These are phyloP conservation scores for Pao palembangensis DNA, from an alignment of 2,113 vertebrate genomes.

Conservation along the genomic window DNA sequence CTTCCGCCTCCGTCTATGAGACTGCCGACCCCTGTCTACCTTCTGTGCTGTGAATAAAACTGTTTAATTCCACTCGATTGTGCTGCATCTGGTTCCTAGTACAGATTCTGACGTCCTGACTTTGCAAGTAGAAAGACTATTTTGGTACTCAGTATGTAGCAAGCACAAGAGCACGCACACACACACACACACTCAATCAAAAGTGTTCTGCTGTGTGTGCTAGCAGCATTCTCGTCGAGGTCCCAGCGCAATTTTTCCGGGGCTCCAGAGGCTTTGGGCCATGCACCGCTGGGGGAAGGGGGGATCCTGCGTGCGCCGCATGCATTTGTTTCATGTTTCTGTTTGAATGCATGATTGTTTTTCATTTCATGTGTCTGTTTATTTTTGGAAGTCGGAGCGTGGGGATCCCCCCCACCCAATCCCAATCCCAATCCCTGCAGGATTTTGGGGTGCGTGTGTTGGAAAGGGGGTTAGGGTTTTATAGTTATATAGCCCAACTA, in stretches of 20 bases:
- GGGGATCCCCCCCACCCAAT: constrained; percentile 10
- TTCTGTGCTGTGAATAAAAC: too few species aligned
- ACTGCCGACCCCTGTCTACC: too few species aligned
- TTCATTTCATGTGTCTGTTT: constrained; percentile 16
- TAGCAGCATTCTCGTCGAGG: constrained; percentile 31
- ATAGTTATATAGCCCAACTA: constrained; percentile 28
- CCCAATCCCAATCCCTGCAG: constrained; percentile 9
- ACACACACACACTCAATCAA: too few species aligned
- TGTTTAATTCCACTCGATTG: too few species aligned
- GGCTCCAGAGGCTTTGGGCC: constrained; percentile 48
- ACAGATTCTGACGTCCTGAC: too few species aligned
- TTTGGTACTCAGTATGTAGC: constrained; percentile 10
- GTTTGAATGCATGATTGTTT: constrained; percentile 25
- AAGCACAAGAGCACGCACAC: neutral
- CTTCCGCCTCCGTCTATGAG: too few species aligned
- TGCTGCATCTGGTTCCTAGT: neutral
- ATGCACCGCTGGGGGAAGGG: constrained; percentile 30
- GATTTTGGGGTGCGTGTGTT: constrained; percentile 8
- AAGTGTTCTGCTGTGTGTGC: too few species aligned
- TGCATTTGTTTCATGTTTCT: neutral
- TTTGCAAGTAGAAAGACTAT: too few species aligned
- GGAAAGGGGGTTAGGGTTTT: too few species aligned
- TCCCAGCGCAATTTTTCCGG: constrained; percentile 46
- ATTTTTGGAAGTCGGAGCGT: constrained; percentile 11
- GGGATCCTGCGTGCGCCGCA: neutral